Base-by-base conservation (phyloP, 1,140 invertebrate species). In the Amyelois transitella region DNA sequence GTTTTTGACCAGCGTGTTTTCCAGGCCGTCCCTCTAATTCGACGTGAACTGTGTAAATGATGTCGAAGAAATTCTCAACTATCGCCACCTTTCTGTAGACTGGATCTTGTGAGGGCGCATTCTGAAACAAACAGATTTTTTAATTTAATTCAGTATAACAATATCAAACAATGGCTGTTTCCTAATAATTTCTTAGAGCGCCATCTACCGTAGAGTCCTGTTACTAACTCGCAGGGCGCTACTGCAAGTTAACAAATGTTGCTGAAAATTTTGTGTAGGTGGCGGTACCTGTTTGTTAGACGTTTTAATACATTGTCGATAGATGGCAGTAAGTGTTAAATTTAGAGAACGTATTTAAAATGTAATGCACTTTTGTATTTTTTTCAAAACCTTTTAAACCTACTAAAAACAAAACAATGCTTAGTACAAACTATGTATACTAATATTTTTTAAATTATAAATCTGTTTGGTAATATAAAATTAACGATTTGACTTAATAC, bases 51-150 rank as follows among this genome's bases (percentile, higher is more conserved):
- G 93, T 94, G 89, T 98, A 97, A 66, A 99, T 98, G 60, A 98
- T 98, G 78, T 98, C 95, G 81, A 98, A 98, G 89, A 99, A 99
- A 73, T 98, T 96, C 89, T 99, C 97, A 8, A 98, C 97, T 18
- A 98, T 94, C 0, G 97, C 97, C 5, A 98, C 97, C 78, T 97
- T 95, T 75, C 97, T 95, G 81, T 95, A 97, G 2, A 93, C 91
- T 54, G 91, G 90, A 53, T 93, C 92, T 57, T 89, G 86, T 60
- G 66, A 84, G 7, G 89, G 86, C 12, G 90, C 89, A 66, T 91
- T 91, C 86, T 91, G 89, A 53, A 88, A 88, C 72, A 85, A 87
- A 57, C 22, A 51, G 1, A 38, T 14, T 38, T 14, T 32, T 32
- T 38, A 14, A 14, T 38, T 38, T 14, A 14, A 38, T 38, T 38